These are phyloP conservation scores for Paramisgurnus dabryanus DNA, from an alignment of 2,113 vertebrate species.

Conservation along the genomic window DNA sequence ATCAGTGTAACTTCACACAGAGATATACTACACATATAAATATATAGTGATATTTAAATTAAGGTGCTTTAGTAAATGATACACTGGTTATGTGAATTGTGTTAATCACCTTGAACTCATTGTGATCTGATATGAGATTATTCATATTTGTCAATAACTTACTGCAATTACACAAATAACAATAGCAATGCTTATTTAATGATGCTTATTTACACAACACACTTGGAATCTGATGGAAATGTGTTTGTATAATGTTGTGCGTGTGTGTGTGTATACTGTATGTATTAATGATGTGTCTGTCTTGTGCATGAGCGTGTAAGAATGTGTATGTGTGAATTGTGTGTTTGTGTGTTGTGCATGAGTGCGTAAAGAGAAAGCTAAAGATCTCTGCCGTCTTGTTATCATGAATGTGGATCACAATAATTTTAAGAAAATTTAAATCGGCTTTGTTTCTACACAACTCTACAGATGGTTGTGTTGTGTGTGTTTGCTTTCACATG, in stretches of 20 bases:
- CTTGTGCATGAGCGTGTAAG: too few species aligned
- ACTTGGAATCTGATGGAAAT: slow-evolving; percentile 59
- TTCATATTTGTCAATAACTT: slow-evolving; percentile 69
- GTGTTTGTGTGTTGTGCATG: slow-evolving; percentile 1
- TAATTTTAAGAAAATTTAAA: too few species aligned
- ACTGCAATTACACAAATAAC: slow-evolving; percentile 71
- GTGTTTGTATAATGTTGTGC: slow-evolving; percentile 49
- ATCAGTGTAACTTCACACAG: neutral
- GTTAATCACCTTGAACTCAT: slow-evolving; percentile 57
- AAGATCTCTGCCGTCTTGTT: too few species aligned
- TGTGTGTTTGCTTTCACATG: neutral
- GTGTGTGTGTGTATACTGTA: neutral
- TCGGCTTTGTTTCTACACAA: too few species aligned
- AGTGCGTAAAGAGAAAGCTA: too few species aligned
- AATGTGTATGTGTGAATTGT: slow-evolving; percentile 15
- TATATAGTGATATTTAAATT: too few species aligned
- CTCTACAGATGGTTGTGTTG: neutral
- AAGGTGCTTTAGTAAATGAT: neutral
- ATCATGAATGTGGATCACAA: too few species aligned
- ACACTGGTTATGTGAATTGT: neutral
- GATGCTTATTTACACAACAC: slow-evolving; percentile 71
- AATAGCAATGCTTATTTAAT: slow-evolving; percentile 69
- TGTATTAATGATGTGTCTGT: too few species aligned
- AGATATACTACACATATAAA: slow-evolving; percentile 4
- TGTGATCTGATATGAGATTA: slow-evolving; percentile 65